Conservation (phyloP, 2,797 vertebrate genomes). For the Urosaurus nigricauda region DNA sequence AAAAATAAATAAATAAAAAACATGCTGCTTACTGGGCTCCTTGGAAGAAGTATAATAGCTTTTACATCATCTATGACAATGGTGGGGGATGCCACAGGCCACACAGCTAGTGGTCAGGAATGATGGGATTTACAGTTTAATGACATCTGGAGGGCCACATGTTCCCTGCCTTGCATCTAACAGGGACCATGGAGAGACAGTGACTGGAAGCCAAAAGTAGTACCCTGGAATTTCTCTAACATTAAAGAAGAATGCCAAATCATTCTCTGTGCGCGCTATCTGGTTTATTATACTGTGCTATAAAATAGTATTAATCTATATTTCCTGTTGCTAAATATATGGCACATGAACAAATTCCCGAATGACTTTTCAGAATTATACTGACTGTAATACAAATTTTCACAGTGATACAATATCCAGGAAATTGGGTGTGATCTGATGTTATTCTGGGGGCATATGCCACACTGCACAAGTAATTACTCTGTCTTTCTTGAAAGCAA, state of each 20-base stretch:
- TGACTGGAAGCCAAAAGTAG: not conserved
- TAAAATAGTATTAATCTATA: not conserved
- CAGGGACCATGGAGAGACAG: no score
- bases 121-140: no score
- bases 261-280: not conserved
- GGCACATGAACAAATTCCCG: not conserved
- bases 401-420: not conserved
- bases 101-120: no score
- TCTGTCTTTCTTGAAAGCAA: not conserved
- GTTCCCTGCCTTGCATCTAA: no score
- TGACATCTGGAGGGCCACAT: no score
- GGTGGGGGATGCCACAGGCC: no score
- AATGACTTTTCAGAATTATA: not conserved
- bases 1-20: no score
- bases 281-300: not conserved
- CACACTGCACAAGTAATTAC: not conserved
- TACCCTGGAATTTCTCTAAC: not conserved
- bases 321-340: not conserved
- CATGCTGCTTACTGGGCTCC: no score
- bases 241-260: not conserved
- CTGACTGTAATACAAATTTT: not conserved
- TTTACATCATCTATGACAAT: no score
- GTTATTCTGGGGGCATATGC: not conserved
- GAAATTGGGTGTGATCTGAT: not conserved
- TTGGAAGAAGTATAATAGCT: not conserved